Percentiles rank a stretch among this genome's conserved stretches.
phyloP scores from a whole-genome alignment of 2,113 vertebrate genomes.

The rabbit (Oryctolagus cuniculus) region DNA sequence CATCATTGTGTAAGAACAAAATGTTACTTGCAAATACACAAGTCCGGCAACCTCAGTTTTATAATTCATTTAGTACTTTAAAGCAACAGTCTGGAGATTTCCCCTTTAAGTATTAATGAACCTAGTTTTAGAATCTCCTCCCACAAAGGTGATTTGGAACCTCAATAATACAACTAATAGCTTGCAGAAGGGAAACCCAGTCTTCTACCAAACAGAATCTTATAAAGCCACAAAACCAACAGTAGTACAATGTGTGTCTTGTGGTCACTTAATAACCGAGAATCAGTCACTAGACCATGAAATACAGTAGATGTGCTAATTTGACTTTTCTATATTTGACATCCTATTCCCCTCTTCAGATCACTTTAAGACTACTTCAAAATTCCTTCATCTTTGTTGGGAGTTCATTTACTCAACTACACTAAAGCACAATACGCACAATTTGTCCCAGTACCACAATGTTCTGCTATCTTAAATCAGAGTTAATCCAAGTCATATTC shows the following conservation, averaged over 20 bases:
- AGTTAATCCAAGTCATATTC: background rate
- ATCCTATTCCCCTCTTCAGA: background rate
- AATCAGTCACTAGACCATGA: slow-evolving; percentile 5
- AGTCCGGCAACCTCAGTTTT: background rate
- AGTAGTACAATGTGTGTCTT: background rate
- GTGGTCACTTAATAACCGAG: background rate
- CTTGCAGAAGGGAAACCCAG: background rate
- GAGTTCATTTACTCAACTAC: background rate
- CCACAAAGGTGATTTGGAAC: background rate
- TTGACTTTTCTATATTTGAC: background rate
- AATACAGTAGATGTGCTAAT: background rate
- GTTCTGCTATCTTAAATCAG: background rate
- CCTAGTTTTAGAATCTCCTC: background rate
- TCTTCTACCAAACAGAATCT: background rate
- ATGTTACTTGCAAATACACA: background rate
- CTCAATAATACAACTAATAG: background rate
- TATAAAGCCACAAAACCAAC: background rate
- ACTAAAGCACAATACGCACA: background rate
- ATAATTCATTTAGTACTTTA: slow-evolving; percentile 17
- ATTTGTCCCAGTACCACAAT: background rate
- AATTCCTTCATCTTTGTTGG: background rate
- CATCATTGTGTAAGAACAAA: background rate
- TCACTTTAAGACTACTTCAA: background rate
- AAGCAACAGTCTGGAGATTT: background rate
- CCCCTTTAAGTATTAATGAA: background rate